Evolutionary conservation across 2,113 vertebrate genomes (phyloP).

Genomic region (Poecilia latipinna): DNA sequence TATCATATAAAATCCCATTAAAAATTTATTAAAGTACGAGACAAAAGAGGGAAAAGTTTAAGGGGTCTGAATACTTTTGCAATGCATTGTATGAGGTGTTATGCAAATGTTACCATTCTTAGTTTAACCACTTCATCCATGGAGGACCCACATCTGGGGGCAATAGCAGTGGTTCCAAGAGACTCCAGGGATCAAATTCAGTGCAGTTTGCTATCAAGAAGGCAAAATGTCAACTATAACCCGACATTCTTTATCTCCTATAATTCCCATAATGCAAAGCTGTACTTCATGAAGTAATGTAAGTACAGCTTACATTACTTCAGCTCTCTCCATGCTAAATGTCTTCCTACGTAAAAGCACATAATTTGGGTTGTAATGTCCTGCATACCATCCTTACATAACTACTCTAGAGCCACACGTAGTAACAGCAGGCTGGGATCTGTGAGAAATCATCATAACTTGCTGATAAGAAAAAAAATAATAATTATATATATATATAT

Average conservation of each 20-base stretch:
- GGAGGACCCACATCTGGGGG: neutral
- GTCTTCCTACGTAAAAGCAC: neutral
- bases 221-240: neutral
- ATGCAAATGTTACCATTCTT: neutral
- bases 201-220: no score
- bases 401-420: neutral
- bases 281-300: no score
- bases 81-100: neutral
- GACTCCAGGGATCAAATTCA: no score
- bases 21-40: neutral
- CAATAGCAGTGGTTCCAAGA: no score
- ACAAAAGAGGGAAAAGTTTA: neutral
- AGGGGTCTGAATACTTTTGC: neutral
- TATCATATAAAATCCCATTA: neutral
- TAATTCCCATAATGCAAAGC: conserved; percentile 3
- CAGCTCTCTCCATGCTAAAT: neutral
- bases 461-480: no score
- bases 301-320: no score
- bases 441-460: neutral
- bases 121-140: no score
- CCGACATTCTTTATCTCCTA: neutral
- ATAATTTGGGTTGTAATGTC: neutral
- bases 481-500: no score
- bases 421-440: neutral
- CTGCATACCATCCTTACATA: neutral